Evolutionary conservation across 2,113 vertebrate genomes (phyloP).

Genomic region (Phrynosoma blainvillii): DNA sequence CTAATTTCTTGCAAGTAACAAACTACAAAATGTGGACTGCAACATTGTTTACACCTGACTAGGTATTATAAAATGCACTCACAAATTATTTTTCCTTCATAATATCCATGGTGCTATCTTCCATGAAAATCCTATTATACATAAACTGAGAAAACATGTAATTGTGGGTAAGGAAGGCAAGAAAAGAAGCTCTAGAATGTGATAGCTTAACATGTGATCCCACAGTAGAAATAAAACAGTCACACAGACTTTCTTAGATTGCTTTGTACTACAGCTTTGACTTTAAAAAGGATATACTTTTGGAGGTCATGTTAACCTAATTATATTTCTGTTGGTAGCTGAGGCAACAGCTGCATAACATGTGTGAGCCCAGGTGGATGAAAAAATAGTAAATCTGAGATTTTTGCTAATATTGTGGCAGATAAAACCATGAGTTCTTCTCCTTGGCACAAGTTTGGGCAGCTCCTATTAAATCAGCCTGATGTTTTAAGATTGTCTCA

Average conservation of each 20-base stretch:
- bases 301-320: constrained; percentile 53
- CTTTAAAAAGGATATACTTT: constrained; percentile 31
- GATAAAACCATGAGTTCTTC: constrained; percentile 14
- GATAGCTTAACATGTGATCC: constrained; percentile 13
- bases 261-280: constrained; percentile 41
- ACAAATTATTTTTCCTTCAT: neutral
- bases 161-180: neutral
- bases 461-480: constrained; percentile 44
- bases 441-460: neutral
- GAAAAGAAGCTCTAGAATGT: neutral
- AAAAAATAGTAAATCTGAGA: neutral
- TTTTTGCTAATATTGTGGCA: constrained; percentile 15
- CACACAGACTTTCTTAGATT: constrained; percentile 25
- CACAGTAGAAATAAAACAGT: neutral
- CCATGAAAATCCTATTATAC: neutral
- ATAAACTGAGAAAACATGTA: neutral
- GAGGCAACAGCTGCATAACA: constrained; percentile 55
- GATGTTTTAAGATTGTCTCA: constrained; percentile 26
- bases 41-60: neutral
- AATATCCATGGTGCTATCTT: neutral
- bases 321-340: constrained; percentile 50
- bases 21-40: neutral
- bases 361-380: neutral
- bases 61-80: neutral
- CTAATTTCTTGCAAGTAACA: constrained; percentile 16